Evolutionary conservation across 2,888 invertebrate species (phyloP).

Genomic region (Temnothorax rugatulus): DNA sequence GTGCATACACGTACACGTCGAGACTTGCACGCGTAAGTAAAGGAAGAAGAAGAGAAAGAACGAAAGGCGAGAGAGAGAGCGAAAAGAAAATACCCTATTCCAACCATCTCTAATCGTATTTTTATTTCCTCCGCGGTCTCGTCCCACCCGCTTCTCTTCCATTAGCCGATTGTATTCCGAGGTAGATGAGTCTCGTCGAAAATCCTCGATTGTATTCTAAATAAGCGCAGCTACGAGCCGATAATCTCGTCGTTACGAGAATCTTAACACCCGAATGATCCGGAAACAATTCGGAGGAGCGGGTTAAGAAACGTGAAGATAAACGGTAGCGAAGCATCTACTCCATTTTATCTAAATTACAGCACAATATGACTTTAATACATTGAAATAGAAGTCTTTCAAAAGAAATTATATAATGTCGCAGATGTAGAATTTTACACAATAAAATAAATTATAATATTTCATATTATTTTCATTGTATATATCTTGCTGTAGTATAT

Average conservation of each 20-base stretch:
- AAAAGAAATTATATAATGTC: background rate
- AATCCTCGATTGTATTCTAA: constrained; percentile 75
- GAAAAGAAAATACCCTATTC: constrained; percentile 72
- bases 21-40: constrained; percentile 33
- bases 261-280: constrained; percentile 41
- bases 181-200: constrained; percentile 77
- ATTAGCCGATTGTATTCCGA: constrained; percentile 82
- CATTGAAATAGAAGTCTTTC: constrained; percentile 16
- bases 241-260: constrained; percentile 50
- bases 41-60: background rate
- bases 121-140: constrained; percentile 63
- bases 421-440: background rate
- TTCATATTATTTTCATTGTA: background rate
- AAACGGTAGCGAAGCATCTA: constrained; percentile 43
- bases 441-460: background rate
- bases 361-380: constrained; percentile 12
- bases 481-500: background rate
- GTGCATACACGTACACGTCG: background rate
- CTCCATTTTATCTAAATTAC: constrained; percentile 12
- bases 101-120: constrained; percentile 75
- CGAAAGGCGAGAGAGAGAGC: constrained; percentile 64
- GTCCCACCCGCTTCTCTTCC: constrained; percentile 69
- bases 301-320: constrained; percentile 35
- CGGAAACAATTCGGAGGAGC: constrained; percentile 27
- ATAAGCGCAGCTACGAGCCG: constrained; percentile 63